phyloP scores from a whole-genome alignment of 2,113 vertebrate species.

The Heterochromis multidens region DNA sequence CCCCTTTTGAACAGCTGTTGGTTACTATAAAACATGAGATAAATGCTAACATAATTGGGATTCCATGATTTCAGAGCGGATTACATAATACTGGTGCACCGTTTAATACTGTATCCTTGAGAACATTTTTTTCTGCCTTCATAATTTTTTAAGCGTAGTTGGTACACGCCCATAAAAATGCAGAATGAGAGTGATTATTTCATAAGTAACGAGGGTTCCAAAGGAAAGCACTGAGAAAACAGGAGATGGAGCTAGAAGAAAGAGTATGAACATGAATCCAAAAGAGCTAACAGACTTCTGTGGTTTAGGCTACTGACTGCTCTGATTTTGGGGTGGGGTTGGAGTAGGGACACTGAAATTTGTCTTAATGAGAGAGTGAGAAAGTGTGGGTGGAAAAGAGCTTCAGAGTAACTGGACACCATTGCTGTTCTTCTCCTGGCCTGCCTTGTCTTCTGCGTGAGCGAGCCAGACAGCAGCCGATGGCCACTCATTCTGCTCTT shows the following conservation, averaged over 20 bases:
- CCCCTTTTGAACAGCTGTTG: constrained; percentile 44
- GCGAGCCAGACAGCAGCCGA: constrained; percentile 26
- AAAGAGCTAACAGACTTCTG: not conserved
- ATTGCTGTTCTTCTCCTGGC: not conserved
- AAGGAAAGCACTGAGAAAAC: not conserved
- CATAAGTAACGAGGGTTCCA: not conserved
- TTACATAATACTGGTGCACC: constrained; percentile 19
- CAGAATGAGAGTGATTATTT: not conserved
- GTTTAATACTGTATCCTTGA: not conserved
- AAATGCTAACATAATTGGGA: constrained; percentile 22
- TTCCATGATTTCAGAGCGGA: constrained; percentile 55
- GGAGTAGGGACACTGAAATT: constrained; percentile 1
- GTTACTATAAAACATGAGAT: constrained; percentile 55
- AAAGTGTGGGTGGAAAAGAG: constrained; percentile 13
- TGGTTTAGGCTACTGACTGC: not conserved
- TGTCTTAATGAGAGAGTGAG: constrained; percentile 33
- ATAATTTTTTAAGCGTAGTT: not conserved
- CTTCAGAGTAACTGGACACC: constrained; percentile 26
- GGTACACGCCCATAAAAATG: not conserved
- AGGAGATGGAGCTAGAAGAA: not conserved
- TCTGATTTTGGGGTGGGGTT: constrained; percentile 9
- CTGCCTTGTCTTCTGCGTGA: constrained; percentile 3
- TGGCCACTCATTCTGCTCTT: not conserved
- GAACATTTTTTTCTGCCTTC: not conserved
- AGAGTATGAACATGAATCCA: not conserved